Base-by-base conservation (phyloP, 2,888 invertebrate genomes). In the Acrobasis suavella region DNA sequence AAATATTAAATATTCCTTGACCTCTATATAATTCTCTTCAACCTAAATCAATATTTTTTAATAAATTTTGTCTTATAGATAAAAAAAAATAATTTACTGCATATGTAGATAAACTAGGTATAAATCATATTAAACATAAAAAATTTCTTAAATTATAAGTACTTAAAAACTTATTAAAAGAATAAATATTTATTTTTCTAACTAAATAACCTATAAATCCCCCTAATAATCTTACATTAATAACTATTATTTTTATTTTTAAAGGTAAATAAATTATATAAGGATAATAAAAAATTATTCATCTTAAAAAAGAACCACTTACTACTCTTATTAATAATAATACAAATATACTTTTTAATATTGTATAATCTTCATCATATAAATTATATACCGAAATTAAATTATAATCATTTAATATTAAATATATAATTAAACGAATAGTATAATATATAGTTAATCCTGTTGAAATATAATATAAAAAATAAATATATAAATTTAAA, bases 391-490 rank as follows among this genome's bases (percentile, higher is more conserved):
- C 73, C 68, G 74, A 71, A 62, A 83, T 72, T 86, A 89, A 88
- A 90, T 93, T 93, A 82, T 78, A 88, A 80, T 87, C 80, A 65
- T 87, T 89, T 56, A 91, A 73, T 81, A 93, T 88, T 71, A 89
- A 83, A 91, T 93, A 94, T 85, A 90, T 93, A 68, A 86, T 76
- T 83, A 94, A 91, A 7, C 94, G 94, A 80, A 94, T 81, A 63
- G 86, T 90, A 91, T 94, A 93, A 86, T 81, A 89, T 71, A 94
- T 89, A 15, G 94, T 94, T 78, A 94, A 87, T 0, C 93, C 93
- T 0, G 93, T 93, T 51, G 94, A 93, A 85, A 94, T 17, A 89
- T 92, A 93, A 86, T 89, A 93, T 77, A 93, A 82, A 73, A 93
- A 80, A 86, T 92, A 93, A 82, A 90, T 81, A 84, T 89, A 85